Evolutionary conservation across 37 sponge, comb jelly and placozoan species (phyloP), one percentile per base, ranked within the genome.

Genomic region (Haliclona indistincta): DNA sequence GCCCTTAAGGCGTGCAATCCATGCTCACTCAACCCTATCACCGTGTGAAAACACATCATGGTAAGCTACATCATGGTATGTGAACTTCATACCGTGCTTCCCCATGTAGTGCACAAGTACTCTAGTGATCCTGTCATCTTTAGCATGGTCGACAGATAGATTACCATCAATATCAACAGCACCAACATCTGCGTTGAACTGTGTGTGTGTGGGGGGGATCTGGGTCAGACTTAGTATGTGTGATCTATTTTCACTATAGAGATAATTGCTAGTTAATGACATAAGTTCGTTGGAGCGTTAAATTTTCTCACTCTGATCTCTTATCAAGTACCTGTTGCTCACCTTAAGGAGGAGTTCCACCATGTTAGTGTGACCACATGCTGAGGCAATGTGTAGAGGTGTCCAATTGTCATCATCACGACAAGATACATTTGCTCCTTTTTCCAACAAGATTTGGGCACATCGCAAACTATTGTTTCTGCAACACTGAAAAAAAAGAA

Each of bases 161-260:
- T 89, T 89, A 10, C 86, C 86, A 77, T 94, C 94, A 34, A 86
- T 81, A 71, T 94, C 86, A 33, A 94, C 67, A 33, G 76, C 47
- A 15, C 65, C 43, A 29, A 65, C 62, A 43, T 88, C 85, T 1
- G 88, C 93, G 44, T 61, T 64, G 61, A 71, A 52, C 88, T 92
- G 63, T 23, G 19, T 38, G 15, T 38, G 49, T 38, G 64, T 43
- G 76, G 64, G 62, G 25, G 42, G 22, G 43, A 36, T 40, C 42
- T 13, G 4, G 69, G 26, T n/a, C n/a, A n/a, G n/a, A n/a, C n/a
- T n/a, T n/a, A n/a, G n/a, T n/a, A n/a, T n/a, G n/a, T n/a, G n/a
- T n/a, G n/a, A n/a, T n/a, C n/a, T n/a, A n/a, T n/a, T n/a, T n/a
- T n/a, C n/a, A n/a, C n/a, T n/a, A n/a, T n/a, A n/a, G 13, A 47